Conservation (phyloP, 2,888 invertebrate species). For the Taphrorychus bicolor region DNA sequence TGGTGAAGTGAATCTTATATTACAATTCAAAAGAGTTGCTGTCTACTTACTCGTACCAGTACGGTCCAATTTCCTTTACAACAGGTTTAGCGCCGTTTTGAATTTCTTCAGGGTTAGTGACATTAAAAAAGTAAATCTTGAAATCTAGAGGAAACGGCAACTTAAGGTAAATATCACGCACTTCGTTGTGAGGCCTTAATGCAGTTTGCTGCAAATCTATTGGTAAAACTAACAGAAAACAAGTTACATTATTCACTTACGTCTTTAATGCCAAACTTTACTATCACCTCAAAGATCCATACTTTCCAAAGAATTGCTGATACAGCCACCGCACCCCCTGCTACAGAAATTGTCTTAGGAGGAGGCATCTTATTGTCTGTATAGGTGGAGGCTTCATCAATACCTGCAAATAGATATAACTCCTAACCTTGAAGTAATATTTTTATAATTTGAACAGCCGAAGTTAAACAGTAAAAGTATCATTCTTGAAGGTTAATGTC, state of each 20-base stretch:
- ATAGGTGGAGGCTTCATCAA: background rate
- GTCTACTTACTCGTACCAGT: constrained; percentile 58
- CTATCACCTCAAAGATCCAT: constrained; percentile 48
- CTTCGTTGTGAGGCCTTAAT: constrained; percentile 48
- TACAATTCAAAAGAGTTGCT: too few species aligned
- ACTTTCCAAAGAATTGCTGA: constrained; percentile 67
- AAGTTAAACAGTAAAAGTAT: background rate
- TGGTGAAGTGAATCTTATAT: too few species aligned
- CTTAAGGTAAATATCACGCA: constrained; percentile 52
- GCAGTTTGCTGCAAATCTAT: constrained; percentile 51
- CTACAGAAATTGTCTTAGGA: background rate
- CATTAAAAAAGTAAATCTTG: constrained; percentile 61
- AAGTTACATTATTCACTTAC: constrained; percentile 43
- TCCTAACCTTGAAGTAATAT: background rate
- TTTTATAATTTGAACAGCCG: too few species aligned
- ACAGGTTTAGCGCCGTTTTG: constrained; percentile 56
- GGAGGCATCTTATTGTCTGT: constrained; percentile 3
- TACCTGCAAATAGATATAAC: background rate
- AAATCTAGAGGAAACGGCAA: constrained; percentile 60
- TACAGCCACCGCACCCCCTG: background rate
- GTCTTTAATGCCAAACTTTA: constrained; percentile 48
- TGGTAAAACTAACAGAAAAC: background rate
- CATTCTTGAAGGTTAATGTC: constrained; percentile 39
- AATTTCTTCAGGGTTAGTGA: constrained; percentile 60
- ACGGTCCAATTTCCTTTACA: constrained; percentile 61